A percentile compares a stretch with the other conserved stretches of the same genome.
These are phyloP conservation scores for Pristionchus japonicus DNA, from an alignment of 2,888 invertebrate genomes.

Conservation along the genomic window DNA sequence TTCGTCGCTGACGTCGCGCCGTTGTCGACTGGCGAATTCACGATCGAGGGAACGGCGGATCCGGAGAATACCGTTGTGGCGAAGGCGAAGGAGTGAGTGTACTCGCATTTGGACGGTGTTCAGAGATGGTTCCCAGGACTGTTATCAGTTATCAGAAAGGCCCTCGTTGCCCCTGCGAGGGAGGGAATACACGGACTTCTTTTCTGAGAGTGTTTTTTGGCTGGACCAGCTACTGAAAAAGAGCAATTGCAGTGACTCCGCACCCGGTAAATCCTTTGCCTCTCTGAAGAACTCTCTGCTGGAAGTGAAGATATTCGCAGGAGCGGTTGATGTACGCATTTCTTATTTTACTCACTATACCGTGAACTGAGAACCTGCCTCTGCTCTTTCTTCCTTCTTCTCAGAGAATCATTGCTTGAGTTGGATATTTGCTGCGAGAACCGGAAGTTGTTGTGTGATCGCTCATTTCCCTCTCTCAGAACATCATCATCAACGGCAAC, in stretches of 20 bases:
- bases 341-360: too few species aligned
- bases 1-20: conserved; percentile 8
- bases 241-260: not conserved
- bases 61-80: not conserved
- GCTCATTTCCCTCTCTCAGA: too few species aligned
- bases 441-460: too few species aligned
- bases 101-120: not conserved
- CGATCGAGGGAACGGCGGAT: not conserved
- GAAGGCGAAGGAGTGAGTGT: conserved; percentile 18
- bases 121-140: too few species aligned
- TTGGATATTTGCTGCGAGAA: too few species aligned
- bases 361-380: too few species aligned
- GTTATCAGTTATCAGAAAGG: too few species aligned
- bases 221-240: not conserved
- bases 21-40: not conserved
- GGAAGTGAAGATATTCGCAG: conserved; percentile 19
- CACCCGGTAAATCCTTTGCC: not conserved
- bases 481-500: not conserved
- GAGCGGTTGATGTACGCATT: not conserved
- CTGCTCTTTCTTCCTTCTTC: not conserved
- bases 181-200: too few species aligned
- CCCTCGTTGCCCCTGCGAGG: too few species aligned
- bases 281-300: not conserved
- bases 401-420: too few species aligned
- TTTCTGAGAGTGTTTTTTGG: not conserved